These are phyloP conservation scores for Calephelis virginiensis DNA, from an alignment of 1,140 invertebrate species.

Conservation along the genomic window DNA sequence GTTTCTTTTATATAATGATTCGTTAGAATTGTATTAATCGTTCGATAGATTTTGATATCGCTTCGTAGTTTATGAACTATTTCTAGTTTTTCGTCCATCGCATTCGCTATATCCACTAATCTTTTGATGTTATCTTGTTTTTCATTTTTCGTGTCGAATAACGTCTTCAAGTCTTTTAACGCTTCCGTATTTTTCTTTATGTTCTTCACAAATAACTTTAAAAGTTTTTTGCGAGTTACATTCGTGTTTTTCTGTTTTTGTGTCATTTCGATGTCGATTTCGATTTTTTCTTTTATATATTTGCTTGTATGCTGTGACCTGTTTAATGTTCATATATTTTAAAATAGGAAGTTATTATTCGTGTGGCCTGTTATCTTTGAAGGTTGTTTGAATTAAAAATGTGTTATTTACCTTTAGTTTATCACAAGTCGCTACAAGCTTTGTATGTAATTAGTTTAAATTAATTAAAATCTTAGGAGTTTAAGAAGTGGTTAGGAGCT, in stretches of 20 bases:
- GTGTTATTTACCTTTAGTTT: too few species aligned
- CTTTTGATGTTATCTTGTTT: conserved; percentile 42
- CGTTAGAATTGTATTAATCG: conserved; percentile 65
- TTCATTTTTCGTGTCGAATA: conserved; percentile 46
- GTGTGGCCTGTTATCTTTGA: neutral
- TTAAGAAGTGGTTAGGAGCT: too few species aligned
- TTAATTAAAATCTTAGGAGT: too few species aligned
- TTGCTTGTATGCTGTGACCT: neutral
- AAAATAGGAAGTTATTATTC: neutral
- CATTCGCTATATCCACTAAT: conserved; percentile 56
- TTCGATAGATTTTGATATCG: conserved; percentile 71
- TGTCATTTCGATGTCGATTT: conserved; percentile 14
- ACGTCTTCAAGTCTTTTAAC: conserved; percentile 51
- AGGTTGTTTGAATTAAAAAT: neutral
- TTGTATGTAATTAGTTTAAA: too few species aligned
- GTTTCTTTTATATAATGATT: conserved; percentile 70
- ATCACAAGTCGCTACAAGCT: too few species aligned
- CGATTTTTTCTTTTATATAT: conserved; percentile 16
- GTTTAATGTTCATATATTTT: too few species aligned
- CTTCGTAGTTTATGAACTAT: conserved; percentile 63
- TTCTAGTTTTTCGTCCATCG: conserved; percentile 68
- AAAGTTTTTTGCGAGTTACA: conserved; percentile 41
- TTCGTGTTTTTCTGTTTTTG: conserved; percentile 32
- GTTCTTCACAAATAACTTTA: conserved; percentile 54
- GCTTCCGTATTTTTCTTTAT: conserved; percentile 64